A percentile compares a stretch with the other conserved stretches of the same genome.
Evolutionary conservation across 2,888 invertebrate species (phyloP).

Genomic region (Troides oblongomaculatus): DNA sequence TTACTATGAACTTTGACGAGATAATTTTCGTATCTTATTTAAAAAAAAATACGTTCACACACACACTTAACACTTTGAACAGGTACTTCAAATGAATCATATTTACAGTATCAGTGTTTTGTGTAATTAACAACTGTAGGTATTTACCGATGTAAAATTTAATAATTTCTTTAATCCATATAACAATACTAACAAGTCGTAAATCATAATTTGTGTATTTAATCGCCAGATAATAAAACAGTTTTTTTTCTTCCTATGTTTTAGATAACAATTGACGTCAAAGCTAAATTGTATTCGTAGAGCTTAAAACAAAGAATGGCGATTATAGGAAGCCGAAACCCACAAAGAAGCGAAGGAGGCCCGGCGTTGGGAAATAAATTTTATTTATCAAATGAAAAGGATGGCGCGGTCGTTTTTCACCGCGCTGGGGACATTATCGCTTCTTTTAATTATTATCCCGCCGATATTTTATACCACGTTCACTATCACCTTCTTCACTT

Average conservation of each 20-base stretch:
- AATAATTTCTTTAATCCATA: too few species aligned
- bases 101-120: too few species aligned
- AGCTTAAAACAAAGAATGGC: conserved; percentile 48
- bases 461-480: conserved; percentile 70
- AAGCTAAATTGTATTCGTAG: conserved; percentile 15
- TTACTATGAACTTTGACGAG: too few species aligned
- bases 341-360: conserved; percentile 56
- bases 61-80: too few species aligned
- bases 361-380: conserved; percentile 71
- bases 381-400: conserved; percentile 81
- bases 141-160: too few species aligned
- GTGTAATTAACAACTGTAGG: too few species aligned
- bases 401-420: conserved; percentile 78
- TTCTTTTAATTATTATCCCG: conserved; percentile 79
- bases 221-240: not conserved
- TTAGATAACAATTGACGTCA: not conserved
- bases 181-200: too few species aligned
- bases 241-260: not conserved
- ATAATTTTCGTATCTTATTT: too few species aligned
- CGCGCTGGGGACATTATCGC: conserved; percentile 76
- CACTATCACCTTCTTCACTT: conserved; percentile 32
- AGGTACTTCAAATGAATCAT: too few species aligned
- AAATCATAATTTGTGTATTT: not conserved
- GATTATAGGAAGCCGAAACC: conserved; percentile 57
- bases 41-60: too few species aligned